Base-by-base conservation (phyloP, 2,113 vertebrate species). In the Vulpes lagopus region DNA sequence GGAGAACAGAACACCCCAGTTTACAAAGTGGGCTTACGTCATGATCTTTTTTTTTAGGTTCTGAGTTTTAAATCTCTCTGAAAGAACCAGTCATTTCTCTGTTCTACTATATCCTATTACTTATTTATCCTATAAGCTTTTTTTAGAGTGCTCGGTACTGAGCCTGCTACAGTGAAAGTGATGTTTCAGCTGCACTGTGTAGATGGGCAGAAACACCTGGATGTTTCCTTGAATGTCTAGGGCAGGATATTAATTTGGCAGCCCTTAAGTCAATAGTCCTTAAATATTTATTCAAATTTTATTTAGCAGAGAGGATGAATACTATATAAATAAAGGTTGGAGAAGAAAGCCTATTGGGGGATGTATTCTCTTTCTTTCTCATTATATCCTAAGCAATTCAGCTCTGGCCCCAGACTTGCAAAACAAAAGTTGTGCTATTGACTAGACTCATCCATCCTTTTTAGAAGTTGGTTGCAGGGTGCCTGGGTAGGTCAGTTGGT, bases 361-460 rank as follows among this genome's bases (percentile, higher is more conserved):
- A 32, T 57, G 6, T 43, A 43, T 32, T 80, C 19, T 67, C 35
- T 49, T n/a, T 80, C 35, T 25, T 35, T 8, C 67, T 35, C 35
- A n/a, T 79, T 87, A 67, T 87, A 67, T 57, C 60, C 35, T 79
- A 59, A 59, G 73, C 60, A 59, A 87, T 87, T 94, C 92, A 79
- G 43, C 38, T 88, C 51, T 81, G 35, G 62, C 55, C 25, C 27
- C 51, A 57, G 25, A 67, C 51, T 19, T 79, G 73, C 71, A 57
- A 79, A 57, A 55, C 55, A 51, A 74, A 92, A 62, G 60, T 35
- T 10, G 8, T 57, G 73, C 73, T 67, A 12, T 57, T 86, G 32
- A 65, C 51, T 38, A 57, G 51, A 67, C 23, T 32, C n/a, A 43
- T 60, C 8, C 32, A 51, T 20, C 57, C 19, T 59, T 19, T 59